Base-by-base conservation (phyloP, 37 sponge, comb jelly and placozoan species). In the Beroe ovata region DNA sequence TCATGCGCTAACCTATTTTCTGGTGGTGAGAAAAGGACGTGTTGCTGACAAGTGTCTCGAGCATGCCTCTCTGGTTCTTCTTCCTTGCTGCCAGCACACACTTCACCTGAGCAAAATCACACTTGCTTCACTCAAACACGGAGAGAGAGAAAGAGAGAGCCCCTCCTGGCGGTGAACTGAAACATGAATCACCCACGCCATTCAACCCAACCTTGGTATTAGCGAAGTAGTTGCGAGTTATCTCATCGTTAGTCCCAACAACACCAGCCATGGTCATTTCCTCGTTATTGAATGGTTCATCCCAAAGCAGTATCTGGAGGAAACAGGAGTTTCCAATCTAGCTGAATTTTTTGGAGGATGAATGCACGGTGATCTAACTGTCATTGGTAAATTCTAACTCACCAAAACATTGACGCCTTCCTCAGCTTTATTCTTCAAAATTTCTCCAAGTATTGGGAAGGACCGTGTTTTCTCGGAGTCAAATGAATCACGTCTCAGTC, bases 11-110 rank as follows among this genome's bases (percentile, higher is more conserved):
- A 77, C 84, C 84, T 40, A 35, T 77, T 77, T 77, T 77, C 84
- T 77, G 84, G 84, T 77, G 84, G 47, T 77, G 84, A 19, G 84
- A 77, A 54, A 26, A 77, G 84, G 84, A 77, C 29, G 84, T 77
- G 84, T 77, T 77, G 28, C 84, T 77, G 22, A 77, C 84, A 23
- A 77, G 25, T 6, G 84, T 77, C 21, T 77, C 84, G 23, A 77
- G 20, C 84, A 77, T 77, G 21, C 84, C 84, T 41, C 84, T 1
- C 38, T 38, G 39, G 54, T 42, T 77, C 38, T 77, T 77, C 54
- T 77, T 30, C 33, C 84, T 39, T 1, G 26, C 54, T 4, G 84
- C 84, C 0, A 77, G 84, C 1, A 77, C 84, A 40, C 84, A 77
- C 54, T 77, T 77, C 54, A 77, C 84, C 84, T 77, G 36, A n/a